phyloP scores from a whole-genome alignment of 2,888 invertebrate species.

The Euspilapteryx auroguttella region DNA sequence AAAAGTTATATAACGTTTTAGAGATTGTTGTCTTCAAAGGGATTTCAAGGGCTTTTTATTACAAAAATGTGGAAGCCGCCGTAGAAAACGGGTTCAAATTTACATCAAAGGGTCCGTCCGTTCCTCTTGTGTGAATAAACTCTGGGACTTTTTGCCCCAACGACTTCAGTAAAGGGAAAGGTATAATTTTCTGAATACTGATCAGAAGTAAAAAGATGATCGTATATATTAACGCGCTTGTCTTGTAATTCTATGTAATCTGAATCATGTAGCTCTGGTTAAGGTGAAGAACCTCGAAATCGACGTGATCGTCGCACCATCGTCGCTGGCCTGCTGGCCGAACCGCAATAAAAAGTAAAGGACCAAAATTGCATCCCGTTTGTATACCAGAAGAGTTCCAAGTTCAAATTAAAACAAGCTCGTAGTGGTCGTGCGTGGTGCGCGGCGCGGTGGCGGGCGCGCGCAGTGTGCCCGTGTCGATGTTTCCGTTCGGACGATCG shows the following conservation, averaged over 20 bases:
- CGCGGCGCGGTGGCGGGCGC: too few relatives aligned
- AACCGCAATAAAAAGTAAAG: conserved; percentile 41
- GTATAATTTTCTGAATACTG: too few relatives aligned
- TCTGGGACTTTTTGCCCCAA: conserved; percentile 1
- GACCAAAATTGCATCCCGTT: conserved; percentile 30
- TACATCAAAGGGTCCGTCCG: conserved; percentile 36
- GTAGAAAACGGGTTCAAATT: conserved; percentile 10
- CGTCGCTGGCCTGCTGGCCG: too few relatives aligned
- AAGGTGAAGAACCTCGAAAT: conserved; percentile 29
- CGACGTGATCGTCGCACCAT: too few relatives aligned
- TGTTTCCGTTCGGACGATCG: conserved; percentile 40
- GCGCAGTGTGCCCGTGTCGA: conserved; percentile 39
- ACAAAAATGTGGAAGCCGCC: conserved; percentile 21
- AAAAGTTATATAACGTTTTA: conserved; percentile 50
- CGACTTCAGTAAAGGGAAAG: too few relatives aligned
- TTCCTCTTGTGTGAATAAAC: conserved; percentile 19
- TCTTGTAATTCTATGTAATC: too few relatives aligned
- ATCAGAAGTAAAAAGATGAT: too few relatives aligned
- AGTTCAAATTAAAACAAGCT: conserved; percentile 43
- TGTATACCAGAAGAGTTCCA: conserved; percentile 22
- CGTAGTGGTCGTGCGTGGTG: too few relatives aligned
- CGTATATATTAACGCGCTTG: too few relatives aligned
- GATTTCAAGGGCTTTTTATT: conserved; percentile 30
- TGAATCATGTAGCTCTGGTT: too few relatives aligned
- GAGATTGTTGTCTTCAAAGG: conserved; percentile 42